Evolutionary conservation across 2,797 vertebrate genomes (phyloP).

Genomic region (Eutrigla gurnardus): DNA sequence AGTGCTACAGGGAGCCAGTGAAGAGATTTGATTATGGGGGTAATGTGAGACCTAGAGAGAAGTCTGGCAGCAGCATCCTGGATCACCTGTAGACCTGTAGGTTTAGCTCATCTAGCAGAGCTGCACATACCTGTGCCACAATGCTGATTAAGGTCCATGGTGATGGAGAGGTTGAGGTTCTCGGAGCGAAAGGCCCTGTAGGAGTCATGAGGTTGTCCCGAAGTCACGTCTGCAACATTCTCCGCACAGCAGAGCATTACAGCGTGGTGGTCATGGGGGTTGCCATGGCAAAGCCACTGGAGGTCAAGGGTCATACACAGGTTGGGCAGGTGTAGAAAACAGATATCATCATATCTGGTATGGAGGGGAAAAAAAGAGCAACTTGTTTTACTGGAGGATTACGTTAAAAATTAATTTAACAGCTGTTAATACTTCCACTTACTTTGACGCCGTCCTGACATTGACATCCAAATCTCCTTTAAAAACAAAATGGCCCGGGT

Average conservation of each 20-base stretch:
- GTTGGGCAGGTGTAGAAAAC: slow-evolving; percentile 95
- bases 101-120: neutral
- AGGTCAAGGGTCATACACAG: slow-evolving; percentile 96
- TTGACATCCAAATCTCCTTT: slow-evolving; percentile 96
- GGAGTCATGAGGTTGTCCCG: slow-evolving; percentile 95
- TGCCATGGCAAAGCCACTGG: slow-evolving; percentile 97
- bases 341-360: slow-evolving; percentile 96
- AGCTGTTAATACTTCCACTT: slow-evolving; percentile 59
- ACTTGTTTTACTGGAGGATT: neutral
- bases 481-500: slow-evolving; percentile 93
- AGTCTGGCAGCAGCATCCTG: no score
- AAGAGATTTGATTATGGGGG: no score
- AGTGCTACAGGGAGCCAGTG: no score
- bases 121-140: slow-evolving; percentile 82
- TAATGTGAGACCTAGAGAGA: no score
- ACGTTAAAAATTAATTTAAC: neutral
- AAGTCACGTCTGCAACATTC: slow-evolving; percentile 89
- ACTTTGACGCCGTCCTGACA: slow-evolving; percentile 98
- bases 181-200: slow-evolving; percentile 97
- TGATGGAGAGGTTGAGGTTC: slow-evolving; percentile 97
- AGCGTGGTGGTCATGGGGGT: slow-evolving; percentile 94
- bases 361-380: neutral
- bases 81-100: no score
- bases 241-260: slow-evolving; percentile 93
- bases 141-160: slow-evolving; percentile 93